These are phyloP conservation scores for Myopa tessellatipennis DNA, from an alignment of 2,888 invertebrate species.

Conservation along the genomic window DNA sequence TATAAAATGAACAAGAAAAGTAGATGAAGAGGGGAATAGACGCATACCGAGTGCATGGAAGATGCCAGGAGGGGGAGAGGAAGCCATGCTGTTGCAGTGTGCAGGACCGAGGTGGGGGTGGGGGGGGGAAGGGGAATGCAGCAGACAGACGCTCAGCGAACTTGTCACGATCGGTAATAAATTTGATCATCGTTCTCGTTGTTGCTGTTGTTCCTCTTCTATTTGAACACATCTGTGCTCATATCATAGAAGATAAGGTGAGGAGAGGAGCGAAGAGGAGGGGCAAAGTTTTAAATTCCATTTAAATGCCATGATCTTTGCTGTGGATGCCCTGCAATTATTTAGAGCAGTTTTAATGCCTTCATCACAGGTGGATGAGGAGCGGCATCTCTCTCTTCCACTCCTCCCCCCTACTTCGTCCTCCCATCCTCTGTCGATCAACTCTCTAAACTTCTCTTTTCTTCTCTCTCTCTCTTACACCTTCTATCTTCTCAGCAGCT, in stretches of 20 bases:
- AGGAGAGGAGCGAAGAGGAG: too few relatives aligned
- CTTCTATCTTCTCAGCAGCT: too few relatives aligned
- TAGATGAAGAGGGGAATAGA: too few relatives aligned
- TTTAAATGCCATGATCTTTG: too few relatives aligned
- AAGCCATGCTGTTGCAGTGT: too few relatives aligned
- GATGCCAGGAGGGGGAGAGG: too few relatives aligned
- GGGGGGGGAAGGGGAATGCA: not conserved
- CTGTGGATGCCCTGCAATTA: constrained; percentile 4
- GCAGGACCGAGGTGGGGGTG: too few relatives aligned
- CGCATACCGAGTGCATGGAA: too few relatives aligned
- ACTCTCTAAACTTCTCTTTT: not conserved
- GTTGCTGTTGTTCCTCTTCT: constrained; percentile 5
- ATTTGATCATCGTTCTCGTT: not conserved
- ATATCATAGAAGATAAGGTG: too few relatives aligned
- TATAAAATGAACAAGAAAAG: not conserved
- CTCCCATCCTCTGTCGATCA: not conserved
- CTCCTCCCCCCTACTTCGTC: not conserved
- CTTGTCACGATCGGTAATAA: constrained; percentile 25
- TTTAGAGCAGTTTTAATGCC: constrained; percentile 5
- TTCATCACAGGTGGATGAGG: not conserved
- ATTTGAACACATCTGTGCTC: not conserved
- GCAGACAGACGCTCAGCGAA: not conserved
- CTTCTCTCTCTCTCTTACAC: not conserved
- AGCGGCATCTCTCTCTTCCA: not conserved
- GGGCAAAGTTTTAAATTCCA: not conserved